phyloP scores from a whole-genome alignment of 2,797 vertebrate genomes.

The Atherinosoma microstoma region DNA sequence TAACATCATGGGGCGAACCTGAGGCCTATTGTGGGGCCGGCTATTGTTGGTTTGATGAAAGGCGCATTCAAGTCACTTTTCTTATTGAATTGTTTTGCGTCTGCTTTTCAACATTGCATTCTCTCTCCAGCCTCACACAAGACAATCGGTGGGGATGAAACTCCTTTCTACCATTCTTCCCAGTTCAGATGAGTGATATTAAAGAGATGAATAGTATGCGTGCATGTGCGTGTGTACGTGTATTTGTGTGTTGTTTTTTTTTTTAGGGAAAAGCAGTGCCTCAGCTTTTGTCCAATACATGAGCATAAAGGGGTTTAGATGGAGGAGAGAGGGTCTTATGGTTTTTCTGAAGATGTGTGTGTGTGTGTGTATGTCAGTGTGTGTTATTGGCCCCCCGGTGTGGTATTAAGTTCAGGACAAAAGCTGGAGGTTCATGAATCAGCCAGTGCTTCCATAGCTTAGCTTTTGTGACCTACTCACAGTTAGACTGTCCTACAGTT shows the following conservation, averaged over 20 bases:
- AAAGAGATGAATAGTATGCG: conserved; percentile 78
- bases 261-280: conserved; percentile 55
- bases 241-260: conserved; percentile 9
- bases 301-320: conserved; percentile 75
- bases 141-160: conserved; percentile 85
- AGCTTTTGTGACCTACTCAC: conserved; percentile 57
- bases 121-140: conserved; percentile 72
- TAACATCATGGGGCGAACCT: conserved; percentile 80
- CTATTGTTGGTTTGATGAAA: conserved; percentile 84
- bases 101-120: conserved; percentile 81
- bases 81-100: conserved; percentile 85
- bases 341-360: conserved; percentile 71
- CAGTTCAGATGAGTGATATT: conserved; percentile 80
- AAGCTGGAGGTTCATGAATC: conserved; percentile 84
- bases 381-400: conserved; percentile 79
- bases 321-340: conserved; percentile 72
- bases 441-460: conserved; percentile 66
- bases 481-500: conserved; percentile 53
- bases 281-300: conserved; percentile 75
- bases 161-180: conserved; percentile 76
- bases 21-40: conserved; percentile 74
- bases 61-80: conserved; percentile 86
- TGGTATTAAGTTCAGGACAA: conserved; percentile 83
- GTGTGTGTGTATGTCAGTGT: conserved; percentile 55
- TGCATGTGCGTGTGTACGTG: conserved; percentile 45